These are phyloP conservation scores for Telmatherina bonti DNA, from an alignment of 2,797 vertebrate species.

Conservation along the genomic window DNA sequence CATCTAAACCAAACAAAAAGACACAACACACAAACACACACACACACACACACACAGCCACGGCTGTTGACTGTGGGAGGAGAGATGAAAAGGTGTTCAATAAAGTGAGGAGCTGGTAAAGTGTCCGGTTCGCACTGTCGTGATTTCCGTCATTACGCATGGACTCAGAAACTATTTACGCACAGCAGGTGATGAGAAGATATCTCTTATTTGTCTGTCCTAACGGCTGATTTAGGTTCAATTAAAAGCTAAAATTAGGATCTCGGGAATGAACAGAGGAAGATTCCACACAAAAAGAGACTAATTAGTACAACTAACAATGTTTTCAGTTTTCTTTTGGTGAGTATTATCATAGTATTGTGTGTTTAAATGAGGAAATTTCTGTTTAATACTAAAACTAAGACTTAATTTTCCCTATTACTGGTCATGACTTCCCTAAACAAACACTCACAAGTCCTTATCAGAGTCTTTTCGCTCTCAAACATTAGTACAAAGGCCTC, in stretches of 20 bases:
- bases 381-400: constrained; percentile 27
- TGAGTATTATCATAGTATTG: constrained; percentile 4
- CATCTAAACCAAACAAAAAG: constrained; percentile 63
- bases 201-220: constrained; percentile 32
- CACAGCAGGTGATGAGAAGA: constrained; percentile 51
- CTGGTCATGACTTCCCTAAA: constrained; percentile 61
- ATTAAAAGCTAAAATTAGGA: constrained; percentile 8
- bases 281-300: neutral
- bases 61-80: constrained; percentile 30
- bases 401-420: constrained; percentile 50
- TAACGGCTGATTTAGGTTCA: constrained; percentile 1
- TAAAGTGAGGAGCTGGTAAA: constrained; percentile 55
- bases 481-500: constrained; percentile 74
- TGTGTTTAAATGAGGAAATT: constrained; percentile 33
- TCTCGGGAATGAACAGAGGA: neutral
- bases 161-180: constrained; percentile 53
- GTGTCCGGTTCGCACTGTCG: constrained; percentile 42
- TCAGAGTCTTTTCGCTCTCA: constrained; percentile 70
- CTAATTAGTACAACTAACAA: neutral
- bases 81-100: constrained; percentile 55
- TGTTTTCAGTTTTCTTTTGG: neutral
- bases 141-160: constrained; percentile 43
- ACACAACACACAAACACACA: constrained; percentile 32
- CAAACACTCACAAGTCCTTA: constrained; percentile 74
- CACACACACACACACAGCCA: constrained; percentile 13